A percentile compares a stretch with the other conserved stretches of the same genome.
Conservation (phyloP, 2,797 vertebrate species). For the Spinus pinus region DNA sequence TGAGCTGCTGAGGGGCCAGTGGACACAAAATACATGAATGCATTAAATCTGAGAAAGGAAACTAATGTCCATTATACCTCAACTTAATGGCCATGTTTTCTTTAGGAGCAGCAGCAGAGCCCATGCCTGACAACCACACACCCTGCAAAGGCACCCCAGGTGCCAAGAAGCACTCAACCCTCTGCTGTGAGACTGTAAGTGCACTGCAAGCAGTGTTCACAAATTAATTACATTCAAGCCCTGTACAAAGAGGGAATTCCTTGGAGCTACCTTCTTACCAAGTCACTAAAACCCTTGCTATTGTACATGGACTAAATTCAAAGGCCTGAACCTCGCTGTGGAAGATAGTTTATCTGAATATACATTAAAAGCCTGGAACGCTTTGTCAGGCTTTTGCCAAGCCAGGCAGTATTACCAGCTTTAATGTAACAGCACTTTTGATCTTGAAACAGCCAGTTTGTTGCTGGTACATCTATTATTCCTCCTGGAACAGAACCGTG, state of each 20-base stretch:
- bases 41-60: constrained; percentile 17
- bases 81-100: not conserved
- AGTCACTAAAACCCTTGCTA: not conserved
- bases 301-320: not conserved
- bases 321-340: not conserved
- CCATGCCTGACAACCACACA: not conserved
- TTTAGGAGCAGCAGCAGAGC: not conserved
- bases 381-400: constrained; percentile 5
- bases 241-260: not conserved
- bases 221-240: not conserved
- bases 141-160: not conserved
- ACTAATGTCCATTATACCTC: not conserved
- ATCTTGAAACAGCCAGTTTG: not conserved
- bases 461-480: constrained; percentile 21
- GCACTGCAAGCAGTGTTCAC: not conserved
- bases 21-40: constrained; percentile 12
- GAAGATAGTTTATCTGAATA: not conserved
- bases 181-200: not conserved
- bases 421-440: constrained; percentile 1
- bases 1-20: constrained; percentile 10
- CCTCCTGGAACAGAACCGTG: not conserved
- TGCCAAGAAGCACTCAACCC: not conserved
- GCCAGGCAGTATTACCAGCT: not conserved
- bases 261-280: not conserved
- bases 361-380: not conserved